Conservation (phyloP, 2,888 invertebrate genomes). For the Melanargia galathea region DNA sequence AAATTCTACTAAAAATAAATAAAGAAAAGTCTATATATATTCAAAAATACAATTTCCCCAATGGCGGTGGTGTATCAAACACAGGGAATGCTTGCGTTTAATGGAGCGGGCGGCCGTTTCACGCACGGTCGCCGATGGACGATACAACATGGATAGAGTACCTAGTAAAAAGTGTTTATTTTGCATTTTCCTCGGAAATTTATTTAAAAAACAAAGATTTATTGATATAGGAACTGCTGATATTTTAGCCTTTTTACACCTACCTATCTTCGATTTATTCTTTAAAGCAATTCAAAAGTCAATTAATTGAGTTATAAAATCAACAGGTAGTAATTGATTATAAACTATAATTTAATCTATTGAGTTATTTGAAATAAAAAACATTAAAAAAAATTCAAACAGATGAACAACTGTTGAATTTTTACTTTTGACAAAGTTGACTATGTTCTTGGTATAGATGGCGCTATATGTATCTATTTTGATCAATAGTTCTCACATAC, state of each 20-base stretch:
- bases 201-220: slow-evolving; percentile 7
- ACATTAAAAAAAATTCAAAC: no score
- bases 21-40: slow-evolving; percentile 14
- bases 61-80: slow-evolving; percentile 46
- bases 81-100: slow-evolving; percentile 55
- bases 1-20: no score
- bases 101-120: slow-evolving; percentile 56
- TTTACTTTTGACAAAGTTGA: neutral
- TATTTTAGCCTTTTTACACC: neutral
- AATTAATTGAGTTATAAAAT: no score
- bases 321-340: no score
- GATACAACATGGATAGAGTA: slow-evolving; percentile 33
- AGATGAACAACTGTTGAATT: neutral
- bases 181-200: slow-evolving; percentile 28
- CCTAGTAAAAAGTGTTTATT: slow-evolving; percentile 35
- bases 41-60: slow-evolving; percentile 37
- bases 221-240: neutral
- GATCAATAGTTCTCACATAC: no score
- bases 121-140: slow-evolving; percentile 54
- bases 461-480: slow-evolving; percentile 29
- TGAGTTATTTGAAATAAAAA: no score
- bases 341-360: no score
- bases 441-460: slow-evolving; percentile 29
- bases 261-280: neutral
- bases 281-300: no score